Percentiles rank a stretch among this genome's conserved stretches.
These are phyloP conservation scores for Anguilla anguilla DNA, from an alignment of 2,797 vertebrate genomes.

Conservation along the genomic window DNA sequence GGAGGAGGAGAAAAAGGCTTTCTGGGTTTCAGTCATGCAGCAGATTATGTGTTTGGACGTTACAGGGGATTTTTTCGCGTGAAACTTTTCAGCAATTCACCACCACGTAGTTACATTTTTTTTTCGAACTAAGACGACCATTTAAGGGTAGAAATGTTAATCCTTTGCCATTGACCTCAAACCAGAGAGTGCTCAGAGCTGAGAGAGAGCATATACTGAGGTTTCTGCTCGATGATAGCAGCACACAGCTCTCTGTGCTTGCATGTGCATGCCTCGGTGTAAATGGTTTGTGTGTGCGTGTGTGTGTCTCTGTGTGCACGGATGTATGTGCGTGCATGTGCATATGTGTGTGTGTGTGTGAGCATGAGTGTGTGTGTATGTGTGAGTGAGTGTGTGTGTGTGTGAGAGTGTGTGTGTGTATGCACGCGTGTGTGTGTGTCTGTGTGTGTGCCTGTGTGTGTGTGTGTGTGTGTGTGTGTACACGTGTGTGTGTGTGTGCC, in stretches of 20 bases:
- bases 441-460: not conserved
- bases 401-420: not conserved
- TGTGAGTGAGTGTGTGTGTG: not conserved
- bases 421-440: not conserved
- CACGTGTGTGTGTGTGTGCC: not conserved
- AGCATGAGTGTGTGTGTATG: not conserved
- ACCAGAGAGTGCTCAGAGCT: not conserved
- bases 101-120: not conserved
- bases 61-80: not conserved
- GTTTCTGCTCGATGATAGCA: not conserved
- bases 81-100: not conserved
- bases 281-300: not conserved
- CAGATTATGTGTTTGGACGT: slow-evolving; percentile 19
- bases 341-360: not conserved
- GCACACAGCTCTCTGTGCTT: not conserved
- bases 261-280: not conserved
- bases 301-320: not conserved
- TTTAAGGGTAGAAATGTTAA: slow-evolving; percentile 23
- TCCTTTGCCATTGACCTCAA: not conserved
- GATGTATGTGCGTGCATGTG: not conserved
- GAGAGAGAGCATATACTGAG: not conserved
- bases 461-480: not conserved
- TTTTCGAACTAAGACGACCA: slow-evolving; percentile 16
- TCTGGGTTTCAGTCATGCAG: slow-evolving; percentile 22
- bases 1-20: not conserved